Evolutionary conservation across 2,888 invertebrate genomes (phyloP).

Genomic region (Leptinotarsa tumamoca): DNA sequence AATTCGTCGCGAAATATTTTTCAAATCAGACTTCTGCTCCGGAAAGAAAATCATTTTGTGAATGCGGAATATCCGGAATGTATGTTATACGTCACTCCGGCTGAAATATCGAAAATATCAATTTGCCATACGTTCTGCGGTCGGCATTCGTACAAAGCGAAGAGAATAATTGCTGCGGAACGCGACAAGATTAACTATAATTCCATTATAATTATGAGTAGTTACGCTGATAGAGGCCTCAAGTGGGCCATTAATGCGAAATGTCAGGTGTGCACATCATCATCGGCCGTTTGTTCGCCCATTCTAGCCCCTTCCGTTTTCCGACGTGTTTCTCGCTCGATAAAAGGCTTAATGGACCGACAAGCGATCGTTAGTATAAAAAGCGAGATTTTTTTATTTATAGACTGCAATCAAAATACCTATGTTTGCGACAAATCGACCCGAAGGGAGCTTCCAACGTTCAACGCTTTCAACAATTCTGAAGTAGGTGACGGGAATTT

Average conservation of each 20-base stretch:
- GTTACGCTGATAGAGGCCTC: conserved; percentile 30
- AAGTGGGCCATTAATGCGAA: conserved; percentile 34
- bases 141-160: not conserved
- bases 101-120: not conserved
- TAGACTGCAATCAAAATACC: not conserved
- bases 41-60: no score
- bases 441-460: no score
- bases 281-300: conserved; percentile 20
- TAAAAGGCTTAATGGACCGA: conserved; percentile 24
- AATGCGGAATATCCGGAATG: no score
- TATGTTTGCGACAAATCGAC: not conserved
- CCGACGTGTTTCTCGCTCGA: conserved; percentile 7
- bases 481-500: no score
- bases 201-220: conserved; percentile 29
- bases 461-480: no score
- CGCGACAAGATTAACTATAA: conserved; percentile 14
- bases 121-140: not conserved
- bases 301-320: conserved; percentile 14
- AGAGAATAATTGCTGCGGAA: not conserved
- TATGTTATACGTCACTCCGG: no score
- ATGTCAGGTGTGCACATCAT: conserved; percentile 32
- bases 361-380: conserved; percentile 3
- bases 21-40: no score
- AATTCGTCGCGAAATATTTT: no score
- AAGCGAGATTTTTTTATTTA: conserved; percentile 14